Base-by-base conservation (phyloP, 2,888 invertebrate species). In the Anarsia innoxiella region DNA sequence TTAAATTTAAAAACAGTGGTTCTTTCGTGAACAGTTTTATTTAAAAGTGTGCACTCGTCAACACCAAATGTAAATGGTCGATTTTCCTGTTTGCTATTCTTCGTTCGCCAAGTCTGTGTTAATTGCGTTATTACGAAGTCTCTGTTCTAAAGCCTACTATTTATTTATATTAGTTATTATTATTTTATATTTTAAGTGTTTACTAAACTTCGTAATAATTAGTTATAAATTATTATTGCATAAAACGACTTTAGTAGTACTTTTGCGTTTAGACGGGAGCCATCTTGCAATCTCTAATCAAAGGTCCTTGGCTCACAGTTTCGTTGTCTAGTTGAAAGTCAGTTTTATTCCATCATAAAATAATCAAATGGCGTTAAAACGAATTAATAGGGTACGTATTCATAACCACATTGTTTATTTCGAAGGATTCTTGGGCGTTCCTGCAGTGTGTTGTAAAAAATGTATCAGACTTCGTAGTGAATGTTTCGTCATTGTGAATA, bases 301-400 rank as follows among this genome's bases (percentile, higher is more conserved):
- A 90, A 91, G 91, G 90, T 91, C 91, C 89, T 90, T 90, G 90
- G 90, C 89, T 90, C 90, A 89, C 89, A 88, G 89, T 90, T 90
- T 89, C 90, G 90, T 90, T 91, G 90, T 90, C 90, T 90, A 89
- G 89, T 90, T 88, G 88, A 88, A 89, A 89, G 88, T 88, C 89
- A 89, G 90, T 89, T 35, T 88, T 88, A 88, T 88, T 89, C 88
- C 88, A 88, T 87, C 86, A 85, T 87, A 86, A 86, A 86, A 87
- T 85, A 87, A 86, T 87, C 88, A 90, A 91, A 95, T 95, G 95
- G 95, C 95, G 91, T 93, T 95, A 93, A 95, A 95, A 92, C 92
- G 95, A 93, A 95, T 95, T 91, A 95, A 95, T 91, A 95, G 95
- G 94, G 93, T 93, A 90, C 80, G 91, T 90, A 86, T 78, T 68